phyloP scores from a whole-genome alignment of 1,140 invertebrate species.

The Ptiloglossa arizonensis region DNA sequence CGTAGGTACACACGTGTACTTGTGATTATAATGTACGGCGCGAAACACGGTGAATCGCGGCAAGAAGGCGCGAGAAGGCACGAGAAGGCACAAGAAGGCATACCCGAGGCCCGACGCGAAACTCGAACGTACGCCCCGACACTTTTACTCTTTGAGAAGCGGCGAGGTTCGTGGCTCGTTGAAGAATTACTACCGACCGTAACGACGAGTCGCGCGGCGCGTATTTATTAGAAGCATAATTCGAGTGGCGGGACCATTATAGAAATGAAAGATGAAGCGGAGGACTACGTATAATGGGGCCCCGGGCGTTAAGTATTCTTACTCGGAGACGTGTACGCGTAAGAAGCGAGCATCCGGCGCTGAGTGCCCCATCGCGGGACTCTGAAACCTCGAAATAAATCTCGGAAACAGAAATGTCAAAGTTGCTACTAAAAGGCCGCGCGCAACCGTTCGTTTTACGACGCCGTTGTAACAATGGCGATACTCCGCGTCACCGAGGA shows the following conservation, averaged over 20 bases:
- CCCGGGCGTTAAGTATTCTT: neutral
- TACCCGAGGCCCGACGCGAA: neutral
- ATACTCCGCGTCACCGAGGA: conserved; percentile 42
- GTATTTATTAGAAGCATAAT: conserved; percentile 22
- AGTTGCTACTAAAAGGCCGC: conserved; percentile 26
- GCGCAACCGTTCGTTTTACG: conserved; percentile 11
- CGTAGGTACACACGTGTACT: neutral
- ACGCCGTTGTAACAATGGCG: conserved; percentile 31
- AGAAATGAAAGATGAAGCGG: neutral
- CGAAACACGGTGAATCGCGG: neutral
- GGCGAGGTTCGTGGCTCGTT: neutral
- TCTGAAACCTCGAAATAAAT: conserved; percentile 20
- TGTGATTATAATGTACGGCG: neutral
- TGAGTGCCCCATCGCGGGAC: no score
- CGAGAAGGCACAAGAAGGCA: no score
- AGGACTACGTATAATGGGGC: neutral
- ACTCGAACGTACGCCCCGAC: neutral
- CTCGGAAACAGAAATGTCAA: conserved; percentile 41
- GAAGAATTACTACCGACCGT: neutral
- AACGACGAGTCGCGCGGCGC: neutral
- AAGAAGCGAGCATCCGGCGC: conserved; percentile 25
- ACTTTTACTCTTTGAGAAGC: neutral
- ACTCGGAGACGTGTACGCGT: neutral
- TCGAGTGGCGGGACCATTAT: neutral
- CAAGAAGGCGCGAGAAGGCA: neutral